Evolutionary conservation across 2,797 vertebrate genomes (phyloP).

Genomic region (Schizopygopsis pylzovi): DNA sequence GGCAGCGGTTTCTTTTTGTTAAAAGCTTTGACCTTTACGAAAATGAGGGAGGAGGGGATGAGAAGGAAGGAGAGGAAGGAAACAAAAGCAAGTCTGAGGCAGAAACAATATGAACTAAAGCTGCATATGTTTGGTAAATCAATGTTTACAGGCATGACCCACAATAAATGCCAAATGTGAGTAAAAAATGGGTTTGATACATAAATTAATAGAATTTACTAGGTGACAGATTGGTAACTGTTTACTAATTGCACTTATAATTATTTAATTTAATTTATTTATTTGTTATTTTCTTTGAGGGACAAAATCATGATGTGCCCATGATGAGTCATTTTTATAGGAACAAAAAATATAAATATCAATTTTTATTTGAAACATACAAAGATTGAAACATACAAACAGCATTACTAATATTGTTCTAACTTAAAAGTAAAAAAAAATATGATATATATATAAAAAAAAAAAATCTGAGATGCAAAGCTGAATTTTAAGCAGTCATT

Average conservation of each 20-base stretch:
- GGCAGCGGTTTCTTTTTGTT: constrained; percentile 37
- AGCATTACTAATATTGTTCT: no score
- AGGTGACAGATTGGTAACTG: not conserved
- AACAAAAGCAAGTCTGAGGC: constrained; percentile 6
- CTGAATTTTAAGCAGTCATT: no score
- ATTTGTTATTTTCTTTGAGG: no score
- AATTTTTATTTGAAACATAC: no score
- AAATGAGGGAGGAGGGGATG: not conserved
- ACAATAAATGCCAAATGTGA: not conserved
- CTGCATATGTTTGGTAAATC: not conserved
- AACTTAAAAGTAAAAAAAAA: no score
- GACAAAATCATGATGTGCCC: not conserved
- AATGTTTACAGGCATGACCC: not conserved
- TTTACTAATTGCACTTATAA: not conserved
- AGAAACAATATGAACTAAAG: not conserved
- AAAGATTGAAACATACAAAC: no score
- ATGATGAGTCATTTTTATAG: not conserved
- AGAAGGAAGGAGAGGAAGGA: not conserved
- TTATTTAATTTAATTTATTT: not conserved
- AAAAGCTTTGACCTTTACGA: constrained; percentile 59
- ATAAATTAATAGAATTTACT: not conserved
- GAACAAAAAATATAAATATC: not conserved
- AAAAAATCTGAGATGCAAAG: no score
- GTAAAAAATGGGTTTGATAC: not conserved
- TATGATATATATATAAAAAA: no score